Evolutionary conservation across 1,140 invertebrate genomes (phyloP).

Genomic region (Linepithema humile): DNA sequence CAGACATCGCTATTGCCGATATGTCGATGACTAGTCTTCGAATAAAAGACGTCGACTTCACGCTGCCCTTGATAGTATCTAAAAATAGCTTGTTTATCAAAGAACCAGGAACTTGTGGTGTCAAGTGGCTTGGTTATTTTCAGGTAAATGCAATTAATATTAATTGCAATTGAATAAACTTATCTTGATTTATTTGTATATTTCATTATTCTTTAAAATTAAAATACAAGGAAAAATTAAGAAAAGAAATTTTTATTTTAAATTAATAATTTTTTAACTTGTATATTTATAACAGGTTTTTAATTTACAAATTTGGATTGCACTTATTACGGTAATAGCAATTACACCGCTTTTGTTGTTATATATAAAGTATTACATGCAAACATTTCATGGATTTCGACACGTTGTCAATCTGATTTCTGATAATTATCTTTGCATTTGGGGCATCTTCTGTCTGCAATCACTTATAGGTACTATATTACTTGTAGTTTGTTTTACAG

Average conservation of each 20-base stretch:
- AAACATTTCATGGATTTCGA: not conserved
- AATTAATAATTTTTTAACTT: no score
- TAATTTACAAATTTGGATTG: conserved; percentile 47
- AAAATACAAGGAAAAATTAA: no score
- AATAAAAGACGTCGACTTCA: conserved; percentile 71
- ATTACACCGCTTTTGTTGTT: conserved; percentile 16
- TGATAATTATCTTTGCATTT: conserved; percentile 67
- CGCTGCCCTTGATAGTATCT: conserved; percentile 64
- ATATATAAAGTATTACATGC: conserved; percentile 53
- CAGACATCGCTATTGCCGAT: conserved; percentile 49
- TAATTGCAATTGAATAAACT: no score
- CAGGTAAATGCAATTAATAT: conserved; percentile 56
- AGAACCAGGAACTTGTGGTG: conserved; percentile 39
- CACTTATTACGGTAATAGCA: conserved; percentile 31
- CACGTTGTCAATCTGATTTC: not conserved
- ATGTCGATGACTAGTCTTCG: conserved; percentile 70
- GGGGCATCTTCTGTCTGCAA: conserved; percentile 76
- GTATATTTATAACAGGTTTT: conserved; percentile 56
- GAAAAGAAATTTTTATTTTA: no score
- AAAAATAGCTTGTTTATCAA: conserved; percentile 60
- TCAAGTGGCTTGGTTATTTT: conserved; percentile 73
- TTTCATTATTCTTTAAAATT: no score
- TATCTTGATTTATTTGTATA: no score
- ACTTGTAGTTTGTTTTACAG: not conserved
- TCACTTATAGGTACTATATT: conserved; percentile 65